Evolutionary conservation across 2,113 vertebrate genomes (phyloP), one percentile per base, ranked within the genome.

Genomic region (Xiphias gladius): DNA sequence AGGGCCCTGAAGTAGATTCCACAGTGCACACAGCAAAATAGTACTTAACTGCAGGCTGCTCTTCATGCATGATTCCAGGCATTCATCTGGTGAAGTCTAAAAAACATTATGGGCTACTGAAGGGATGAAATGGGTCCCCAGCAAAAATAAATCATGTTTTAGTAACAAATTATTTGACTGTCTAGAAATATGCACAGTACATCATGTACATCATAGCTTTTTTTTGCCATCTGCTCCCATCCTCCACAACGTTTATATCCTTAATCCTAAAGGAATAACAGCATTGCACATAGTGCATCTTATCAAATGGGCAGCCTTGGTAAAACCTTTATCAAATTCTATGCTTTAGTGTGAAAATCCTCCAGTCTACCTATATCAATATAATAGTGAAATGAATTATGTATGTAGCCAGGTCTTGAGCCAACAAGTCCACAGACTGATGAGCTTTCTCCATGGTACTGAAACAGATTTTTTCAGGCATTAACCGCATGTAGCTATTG

Each of bases 371-470:
- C 24, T 48, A 43, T 59, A 66, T 77, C 37, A 17, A 69, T 52
- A 85, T 52, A 66, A 48, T 50, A 19, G 54, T 55, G 63, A 73
- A 7, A 43, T 88, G 28, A 80, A 83, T 74, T 50, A 83, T 89
- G 69, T 7, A 83, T 80, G 73, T 7, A 54, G 14, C 28, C 58
- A 35, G 26, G 61, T 78, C 64, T 52, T 32, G 7, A 48, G 64
- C 50, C 43, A 81, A 50, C 41, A 35, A 55, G 22, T 68, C 14
- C 17, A 19, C 39, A 59, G 41, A 72, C 24, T 58, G 62, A 72
- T 17, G 39, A 64, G 37, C 70, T 79, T 67, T 80, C 63, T 24
- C 73, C 68, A 19, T 70, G 73, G 35, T 67, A 32, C 73, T 78
- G 64, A 78, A 77, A 64, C 58, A 65, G 22, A 73, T 48, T 63